A percentile compares a stretch with the other conserved stretches of the same genome.
Conservation (phyloP, 1,140 invertebrate genomes). For the Drosophila novamexicana region DNA sequence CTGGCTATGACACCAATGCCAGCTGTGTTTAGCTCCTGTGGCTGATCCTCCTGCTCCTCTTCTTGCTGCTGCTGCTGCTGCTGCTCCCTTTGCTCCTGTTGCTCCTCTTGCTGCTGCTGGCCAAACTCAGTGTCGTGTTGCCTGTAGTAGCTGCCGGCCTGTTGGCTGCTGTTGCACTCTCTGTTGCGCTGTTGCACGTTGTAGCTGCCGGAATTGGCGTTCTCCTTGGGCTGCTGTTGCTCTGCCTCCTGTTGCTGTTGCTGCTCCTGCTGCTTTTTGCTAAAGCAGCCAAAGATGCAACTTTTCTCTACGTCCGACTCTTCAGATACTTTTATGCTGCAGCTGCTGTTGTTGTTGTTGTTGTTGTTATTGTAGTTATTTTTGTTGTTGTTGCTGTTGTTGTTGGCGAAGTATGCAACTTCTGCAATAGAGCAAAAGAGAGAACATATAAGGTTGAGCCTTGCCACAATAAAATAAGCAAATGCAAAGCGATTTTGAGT, state of each 20-base stretch:
- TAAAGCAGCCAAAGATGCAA: constrained; percentile 60
- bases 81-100: not conserved
- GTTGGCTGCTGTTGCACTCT: constrained; percentile 10
- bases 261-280: constrained; percentile 28
- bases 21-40: constrained; percentile 19
- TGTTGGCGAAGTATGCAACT: constrained; percentile 82
- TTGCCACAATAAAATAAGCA: constrained; percentile 7
- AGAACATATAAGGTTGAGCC: constrained; percentile 65
- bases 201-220: constrained; percentile 51
- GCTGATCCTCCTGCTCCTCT: not conserved
- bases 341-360: not conserved
- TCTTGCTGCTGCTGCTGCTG: constrained; percentile 5
- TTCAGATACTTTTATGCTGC: constrained; percentile 38
- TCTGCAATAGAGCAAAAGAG: constrained; percentile 77
- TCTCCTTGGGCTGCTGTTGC: constrained; percentile 29
- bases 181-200: constrained; percentile 57
- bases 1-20: constrained; percentile 32
- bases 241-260: constrained; percentile 21
- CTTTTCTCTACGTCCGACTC: constrained; percentile 38
- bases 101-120: not conserved
- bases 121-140: constrained; percentile 58
- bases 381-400: constrained; percentile 43
- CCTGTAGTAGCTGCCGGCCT: constrained; percentile 40
- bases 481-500: not conserved
- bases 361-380: constrained; percentile 28